Evolutionary conservation across 2,888 invertebrate species (phyloP).

Genomic region (Agrotis ipsilon): DNA sequence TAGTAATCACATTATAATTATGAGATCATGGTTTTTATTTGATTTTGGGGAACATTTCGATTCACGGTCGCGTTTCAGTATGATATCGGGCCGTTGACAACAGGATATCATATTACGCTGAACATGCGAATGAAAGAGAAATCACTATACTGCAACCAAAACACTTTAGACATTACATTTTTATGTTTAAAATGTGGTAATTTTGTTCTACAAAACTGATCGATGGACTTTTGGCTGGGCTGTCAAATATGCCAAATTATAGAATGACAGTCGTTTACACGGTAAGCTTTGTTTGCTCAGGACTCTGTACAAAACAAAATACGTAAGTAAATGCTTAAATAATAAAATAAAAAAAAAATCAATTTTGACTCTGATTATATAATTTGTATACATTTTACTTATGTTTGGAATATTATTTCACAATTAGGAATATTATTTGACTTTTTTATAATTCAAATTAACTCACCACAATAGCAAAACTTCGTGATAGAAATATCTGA

Average conservation of each 20-base stretch:
- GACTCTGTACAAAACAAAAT: too few species aligned
- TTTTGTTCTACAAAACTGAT: background rate
- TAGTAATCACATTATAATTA: conserved; percentile 53
- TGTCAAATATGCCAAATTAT: conserved; percentile 24
- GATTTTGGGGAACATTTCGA: conserved; percentile 64
- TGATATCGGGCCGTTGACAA: conserved; percentile 27
- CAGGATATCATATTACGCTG: conserved; percentile 30
- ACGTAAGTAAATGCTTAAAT: too few species aligned
- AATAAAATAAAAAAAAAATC: too few species aligned
- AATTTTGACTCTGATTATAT: too few species aligned
- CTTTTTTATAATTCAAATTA: background rate
- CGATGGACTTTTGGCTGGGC: conserved; percentile 17
- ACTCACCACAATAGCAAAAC: background rate
- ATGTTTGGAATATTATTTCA: too few species aligned
- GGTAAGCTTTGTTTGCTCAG: conserved; percentile 1
- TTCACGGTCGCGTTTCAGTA: conserved; percentile 37
- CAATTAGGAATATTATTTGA: too few species aligned
- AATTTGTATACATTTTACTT: too few species aligned
- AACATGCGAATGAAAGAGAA: conserved; percentile 35
- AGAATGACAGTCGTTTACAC: background rate
- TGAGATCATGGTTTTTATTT: conserved; percentile 79
- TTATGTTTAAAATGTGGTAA: background rate
- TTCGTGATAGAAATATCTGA: background rate
- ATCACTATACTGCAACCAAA: background rate
- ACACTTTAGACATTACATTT: too few species aligned